Base-by-base conservation (phyloP, 2,113 vertebrate species). In the Oxyura jamaicensis region DNA sequence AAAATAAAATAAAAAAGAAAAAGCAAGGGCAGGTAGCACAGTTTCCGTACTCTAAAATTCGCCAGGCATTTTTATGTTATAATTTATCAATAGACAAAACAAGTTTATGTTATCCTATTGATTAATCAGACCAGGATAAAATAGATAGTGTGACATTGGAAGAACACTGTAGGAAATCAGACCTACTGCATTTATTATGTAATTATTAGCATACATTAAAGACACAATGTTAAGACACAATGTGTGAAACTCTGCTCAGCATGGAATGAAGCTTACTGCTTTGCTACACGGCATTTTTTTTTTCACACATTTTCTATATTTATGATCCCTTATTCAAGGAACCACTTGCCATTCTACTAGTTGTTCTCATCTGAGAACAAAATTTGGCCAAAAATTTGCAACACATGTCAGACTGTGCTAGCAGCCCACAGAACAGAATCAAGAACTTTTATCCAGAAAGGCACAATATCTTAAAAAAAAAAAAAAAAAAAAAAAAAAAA, bases 1-100 rank as follows among this genome's bases (percentile, higher is more conserved):
- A 44, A 66, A 13, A 41, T 13, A 46, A 19, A 46, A 46, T 7
- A 46, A 46, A 46, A 20, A 2, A 41, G 42, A 71, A 39, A 4
- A 39, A 42, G 14, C 10, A 59, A 77, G 39, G 26, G 18, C 33
- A 83, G 36, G 18, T 23, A 53, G 23, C 23, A 25, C 8, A n/a
- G 5, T 33, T 62, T 19, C 42, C 26, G n/a, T 9, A 13, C 0
- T 3, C 21, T 13, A 31, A 36, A 59, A 46, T 28, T 84, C 33
- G 56, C 13, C 16, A 31, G 31, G n/a, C 2, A 0, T 25, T 19
- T 16, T 8, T 8, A n/a, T 0, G 0, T 9, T 0, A 0, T 35
- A 25, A 91, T 77, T 53, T 75, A 60, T 68, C 52, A 75, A 33
- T 60, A 44, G 33, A 11, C 21, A 44, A 13, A n/a, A 48, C 20